Evolutionary conservation across 2,888 invertebrate species (phyloP).

Genomic region (Eupelmus urozonus): DNA sequence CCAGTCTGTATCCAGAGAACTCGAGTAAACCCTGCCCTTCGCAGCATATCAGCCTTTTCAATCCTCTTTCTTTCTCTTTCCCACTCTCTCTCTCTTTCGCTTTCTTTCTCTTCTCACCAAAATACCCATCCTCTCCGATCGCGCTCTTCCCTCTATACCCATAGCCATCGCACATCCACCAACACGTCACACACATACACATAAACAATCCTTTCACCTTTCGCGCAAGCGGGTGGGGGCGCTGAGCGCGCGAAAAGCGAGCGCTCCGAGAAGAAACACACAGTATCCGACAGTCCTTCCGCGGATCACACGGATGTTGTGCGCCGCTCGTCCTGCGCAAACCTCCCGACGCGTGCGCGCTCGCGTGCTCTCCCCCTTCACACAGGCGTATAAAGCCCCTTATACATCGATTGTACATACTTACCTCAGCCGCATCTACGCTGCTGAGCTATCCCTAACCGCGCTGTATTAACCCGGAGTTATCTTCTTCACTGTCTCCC

Average conservation of each 20-base stretch:
- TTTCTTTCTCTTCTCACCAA: background rate
- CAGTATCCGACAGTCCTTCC: constrained; percentile 68
- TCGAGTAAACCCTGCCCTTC: no score
- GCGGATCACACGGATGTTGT: constrained; percentile 63
- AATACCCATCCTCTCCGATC: constrained; percentile 33
- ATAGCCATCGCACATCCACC: constrained; percentile 50
- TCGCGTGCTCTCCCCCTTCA: background rate
- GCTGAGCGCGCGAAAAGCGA: constrained; percentile 56
- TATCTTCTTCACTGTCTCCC: background rate
- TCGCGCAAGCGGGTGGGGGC: constrained; percentile 58
- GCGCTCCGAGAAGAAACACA: constrained; percentile 7
- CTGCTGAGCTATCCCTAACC: background rate
- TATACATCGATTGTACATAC: background rate
- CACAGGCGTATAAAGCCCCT: background rate
- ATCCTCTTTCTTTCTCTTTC: no score
- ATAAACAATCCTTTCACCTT: constrained; percentile 54
- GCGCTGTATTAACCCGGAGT: no score
- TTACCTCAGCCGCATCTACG: constrained; percentile 15
- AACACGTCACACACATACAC: no score
- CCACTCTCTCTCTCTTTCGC: no score
- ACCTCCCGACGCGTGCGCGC: background rate
- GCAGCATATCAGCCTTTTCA: no score
- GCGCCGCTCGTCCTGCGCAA: constrained; percentile 4
- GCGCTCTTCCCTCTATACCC: constrained; percentile 45
- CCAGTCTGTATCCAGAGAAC: no score